Base-by-base conservation (phyloP, 2,113 vertebrate species). In the Nannospalax galili region DNA sequence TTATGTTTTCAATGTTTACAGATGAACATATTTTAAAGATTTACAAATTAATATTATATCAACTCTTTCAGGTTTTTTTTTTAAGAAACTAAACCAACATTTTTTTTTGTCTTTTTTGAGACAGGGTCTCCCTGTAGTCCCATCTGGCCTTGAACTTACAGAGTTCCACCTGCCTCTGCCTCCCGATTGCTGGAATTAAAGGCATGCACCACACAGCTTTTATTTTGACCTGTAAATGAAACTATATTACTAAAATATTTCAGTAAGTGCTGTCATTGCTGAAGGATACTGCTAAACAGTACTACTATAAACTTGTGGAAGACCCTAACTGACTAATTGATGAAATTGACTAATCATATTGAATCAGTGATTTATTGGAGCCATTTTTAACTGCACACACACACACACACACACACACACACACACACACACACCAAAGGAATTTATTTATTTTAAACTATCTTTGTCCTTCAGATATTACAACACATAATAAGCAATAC, bases 31-130 rank as follows among this genome's bases (percentile, higher is more conserved):
- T 80, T 88, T 88, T 88, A 92, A 24, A 74, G 81, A 89, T 56
- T 92, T 84, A 73, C 19, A 93, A 94, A 90, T 89, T 96, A 86
- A 90, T 56, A 94, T 86, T 95, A 97, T 94, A 94, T 79, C 70
- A 93, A 89, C 52, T 93, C 45, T 91, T 64, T 86, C n/a, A 87
- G 37, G 84, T 24, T 30, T 87, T 84, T 95, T 48, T 80, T 72
- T 88, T 64, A 86, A 42, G 3, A 90, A 86, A 78, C 45, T 35
- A 92, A 94, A 88, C 85, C 52, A 88, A 81, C 35, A n/a, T n/a
- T n/a, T n/a, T n/a, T n/a, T n/a, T n/a, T n/a, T n/a, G n/a, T n/a
- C n/a, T n/a, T n/a, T n/a, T n/a, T n/a, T n/a, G n/a, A n/a, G n/a
- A n/a, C n/a, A n/a, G n/a, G n/a, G n/a, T n/a, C n/a, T n/a, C n/a